A percentile compares a stretch with the other conserved stretches of the same genome.
phyloP scores from a whole-genome alignment of 2,797 vertebrate genomes.

The Perodicticus potto region DNA sequence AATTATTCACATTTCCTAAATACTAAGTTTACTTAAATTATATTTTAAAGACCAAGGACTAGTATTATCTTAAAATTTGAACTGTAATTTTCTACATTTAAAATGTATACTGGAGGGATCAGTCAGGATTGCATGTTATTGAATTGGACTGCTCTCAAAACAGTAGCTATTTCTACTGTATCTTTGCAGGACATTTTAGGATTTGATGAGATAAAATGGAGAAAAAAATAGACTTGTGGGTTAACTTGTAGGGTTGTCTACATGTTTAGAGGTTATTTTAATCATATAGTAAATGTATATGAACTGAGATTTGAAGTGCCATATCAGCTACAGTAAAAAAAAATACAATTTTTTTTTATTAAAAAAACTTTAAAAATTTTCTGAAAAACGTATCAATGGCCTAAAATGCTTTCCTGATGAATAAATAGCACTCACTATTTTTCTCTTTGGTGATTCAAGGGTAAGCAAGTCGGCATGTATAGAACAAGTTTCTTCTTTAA shows the following conservation, averaged over 20 bases:
- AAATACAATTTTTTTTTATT: background rate
- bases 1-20: background rate
- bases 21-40: background rate
- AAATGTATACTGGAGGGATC: background rate
- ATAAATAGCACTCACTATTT: background rate
- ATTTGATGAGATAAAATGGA: background rate
- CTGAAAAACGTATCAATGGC: background rate
- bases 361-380: conserved; percentile 22
- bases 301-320: background rate
- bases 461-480: background rate
- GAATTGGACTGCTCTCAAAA: background rate
- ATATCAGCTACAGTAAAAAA: background rate
- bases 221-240: background rate
- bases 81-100: background rate
- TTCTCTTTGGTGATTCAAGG: background rate
- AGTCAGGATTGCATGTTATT: background rate
- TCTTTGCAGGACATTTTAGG: conserved; percentile 8
- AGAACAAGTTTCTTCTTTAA: conserved; percentile 23
- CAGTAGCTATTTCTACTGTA: background rate
- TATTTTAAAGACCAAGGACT: background rate
- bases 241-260: background rate
- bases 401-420: conserved; percentile 6
- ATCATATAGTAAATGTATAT: fast-evolving
- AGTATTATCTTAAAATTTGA: conserved; percentile 1
- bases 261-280: background rate